Percentiles rank a stretch among this genome's conserved stretches.
Evolutionary conservation across 2,113 vertebrate species (phyloP).

Genomic region (Dasyurus viverrinus): DNA sequence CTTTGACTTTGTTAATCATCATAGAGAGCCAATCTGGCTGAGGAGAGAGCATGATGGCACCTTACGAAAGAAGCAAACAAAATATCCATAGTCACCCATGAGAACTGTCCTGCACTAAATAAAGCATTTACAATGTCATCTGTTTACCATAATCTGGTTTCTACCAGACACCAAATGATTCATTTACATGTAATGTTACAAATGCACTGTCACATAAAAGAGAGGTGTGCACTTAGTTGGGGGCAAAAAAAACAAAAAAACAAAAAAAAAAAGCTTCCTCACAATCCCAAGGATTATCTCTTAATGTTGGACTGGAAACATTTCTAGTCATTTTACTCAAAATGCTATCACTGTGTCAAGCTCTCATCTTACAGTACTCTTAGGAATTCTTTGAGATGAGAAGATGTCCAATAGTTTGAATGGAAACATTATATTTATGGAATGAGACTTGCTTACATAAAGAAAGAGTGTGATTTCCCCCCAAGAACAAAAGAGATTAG

Average conservation of each 20-base stretch:
- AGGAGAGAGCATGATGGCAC: background rate
- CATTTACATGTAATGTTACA: constrained; percentile 27
- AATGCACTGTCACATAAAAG: background rate
- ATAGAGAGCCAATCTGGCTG: background rate
- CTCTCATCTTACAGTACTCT: background rate
- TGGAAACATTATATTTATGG: constrained; percentile 27
- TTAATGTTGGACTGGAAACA: background rate
- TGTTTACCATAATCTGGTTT: constrained; percentile 26
- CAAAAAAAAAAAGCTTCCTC: background rate
- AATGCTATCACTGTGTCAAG: background rate
- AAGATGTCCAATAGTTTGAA: constrained; percentile 30
- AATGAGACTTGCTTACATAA: background rate
- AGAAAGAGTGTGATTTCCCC: background rate
- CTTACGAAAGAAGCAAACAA: background rate
- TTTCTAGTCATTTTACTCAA: background rate
- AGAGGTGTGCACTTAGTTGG: background rate
- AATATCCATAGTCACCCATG: constrained; percentile 13
- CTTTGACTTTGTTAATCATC: background rate
- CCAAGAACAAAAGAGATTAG: background rate
- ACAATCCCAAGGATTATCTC: background rate
- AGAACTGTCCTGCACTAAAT: background rate
- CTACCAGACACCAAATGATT: constrained; percentile 38
- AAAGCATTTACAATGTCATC: background rate
- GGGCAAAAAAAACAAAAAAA: background rate
- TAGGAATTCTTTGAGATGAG: constrained; percentile 45